A percentile compares a stretch with the other conserved stretches of the same genome.
phyloP scores from a whole-genome alignment of 2,888 invertebrate species.

The Aspidapion aeneum region DNA sequence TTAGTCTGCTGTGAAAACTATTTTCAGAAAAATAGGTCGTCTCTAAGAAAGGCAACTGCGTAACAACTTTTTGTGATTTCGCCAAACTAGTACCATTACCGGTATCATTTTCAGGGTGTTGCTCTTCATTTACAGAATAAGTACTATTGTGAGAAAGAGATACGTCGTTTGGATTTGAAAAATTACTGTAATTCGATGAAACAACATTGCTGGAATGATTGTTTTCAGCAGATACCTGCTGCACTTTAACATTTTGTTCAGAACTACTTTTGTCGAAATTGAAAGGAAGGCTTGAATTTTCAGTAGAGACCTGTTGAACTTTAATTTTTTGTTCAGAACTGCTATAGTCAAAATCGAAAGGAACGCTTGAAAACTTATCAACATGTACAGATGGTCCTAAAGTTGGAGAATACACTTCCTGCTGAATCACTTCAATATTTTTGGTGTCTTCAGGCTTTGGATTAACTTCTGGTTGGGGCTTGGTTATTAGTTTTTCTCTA shows the following conservation, averaged over 20 bases:
- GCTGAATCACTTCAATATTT: conserved; percentile 32
- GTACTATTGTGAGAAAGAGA: too few species aligned
- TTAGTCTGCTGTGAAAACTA: background rate
- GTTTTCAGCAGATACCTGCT: too few species aligned
- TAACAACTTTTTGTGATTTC: background rate
- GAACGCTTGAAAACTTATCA: conserved; percentile 39
- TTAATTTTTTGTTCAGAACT: conserved; percentile 33
- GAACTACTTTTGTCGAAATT: background rate
- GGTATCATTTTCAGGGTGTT: background rate
- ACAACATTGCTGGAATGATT: too few species aligned
- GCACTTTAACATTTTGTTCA: too few species aligned
- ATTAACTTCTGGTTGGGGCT: conserved; percentile 1
- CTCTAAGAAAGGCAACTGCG: background rate
- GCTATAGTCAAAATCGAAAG: conserved; percentile 41
- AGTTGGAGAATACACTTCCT: conserved; percentile 13
- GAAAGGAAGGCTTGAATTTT: background rate
- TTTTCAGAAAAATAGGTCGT: background rate
- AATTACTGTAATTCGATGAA: too few species aligned
- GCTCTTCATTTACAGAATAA: too few species aligned
- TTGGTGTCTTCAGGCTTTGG: conserved; percentile 20
- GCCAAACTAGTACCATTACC: background rate
- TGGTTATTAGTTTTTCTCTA: conserved; percentile 7
- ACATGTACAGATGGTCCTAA: conserved; percentile 34
- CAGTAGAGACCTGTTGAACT: background rate
- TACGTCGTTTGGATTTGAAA: too few species aligned